A percentile compares a stretch with the other conserved stretches of the same genome.
These are phyloP conservation scores for Peromyscus eremicus DNA, from an alignment of 2,797 vertebrate genomes.

Conservation along the genomic window DNA sequence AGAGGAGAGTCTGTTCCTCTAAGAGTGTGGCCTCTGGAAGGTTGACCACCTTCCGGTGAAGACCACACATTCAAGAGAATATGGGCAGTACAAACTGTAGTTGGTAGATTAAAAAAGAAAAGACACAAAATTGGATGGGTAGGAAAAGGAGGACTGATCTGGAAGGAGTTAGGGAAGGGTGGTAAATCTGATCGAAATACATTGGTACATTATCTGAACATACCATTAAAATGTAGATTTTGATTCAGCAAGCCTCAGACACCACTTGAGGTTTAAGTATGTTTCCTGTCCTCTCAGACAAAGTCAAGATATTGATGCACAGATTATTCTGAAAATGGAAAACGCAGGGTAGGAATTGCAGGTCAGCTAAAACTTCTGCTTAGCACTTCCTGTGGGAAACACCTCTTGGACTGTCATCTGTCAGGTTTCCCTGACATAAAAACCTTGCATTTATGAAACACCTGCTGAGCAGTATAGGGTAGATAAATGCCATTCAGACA, in stretches of 20 bases:
- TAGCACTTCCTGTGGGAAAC: neutral
- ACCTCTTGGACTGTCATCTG: neutral
- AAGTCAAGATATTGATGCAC: rapidly evolving
- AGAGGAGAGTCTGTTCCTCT: neutral
- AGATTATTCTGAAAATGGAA: neutral
- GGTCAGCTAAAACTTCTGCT: neutral
- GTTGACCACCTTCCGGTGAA: neutral
- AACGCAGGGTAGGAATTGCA: neutral
- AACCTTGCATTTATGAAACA: neutral
- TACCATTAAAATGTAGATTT: slow-evolving; percentile 15
- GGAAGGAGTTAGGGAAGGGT: neutral
- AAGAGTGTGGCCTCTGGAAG: neutral
- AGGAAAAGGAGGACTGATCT: neutral
- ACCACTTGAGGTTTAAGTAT: neutral
- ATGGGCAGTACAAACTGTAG: neutral
- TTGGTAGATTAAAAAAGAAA: neutral
- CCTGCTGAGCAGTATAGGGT: too few species aligned
- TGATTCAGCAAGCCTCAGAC: neutral
- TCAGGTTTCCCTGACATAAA: neutral
- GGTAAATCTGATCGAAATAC: neutral
- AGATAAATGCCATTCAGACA: neutral
- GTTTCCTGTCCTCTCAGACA: neutral
- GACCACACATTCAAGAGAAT: neutral
- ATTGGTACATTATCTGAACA: neutral
- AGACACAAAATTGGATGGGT: neutral